Evolutionary conservation across 53 echinoderm and acorn worm genomes (phyloP).

Genomic region (Pentamera pediparva): DNA sequence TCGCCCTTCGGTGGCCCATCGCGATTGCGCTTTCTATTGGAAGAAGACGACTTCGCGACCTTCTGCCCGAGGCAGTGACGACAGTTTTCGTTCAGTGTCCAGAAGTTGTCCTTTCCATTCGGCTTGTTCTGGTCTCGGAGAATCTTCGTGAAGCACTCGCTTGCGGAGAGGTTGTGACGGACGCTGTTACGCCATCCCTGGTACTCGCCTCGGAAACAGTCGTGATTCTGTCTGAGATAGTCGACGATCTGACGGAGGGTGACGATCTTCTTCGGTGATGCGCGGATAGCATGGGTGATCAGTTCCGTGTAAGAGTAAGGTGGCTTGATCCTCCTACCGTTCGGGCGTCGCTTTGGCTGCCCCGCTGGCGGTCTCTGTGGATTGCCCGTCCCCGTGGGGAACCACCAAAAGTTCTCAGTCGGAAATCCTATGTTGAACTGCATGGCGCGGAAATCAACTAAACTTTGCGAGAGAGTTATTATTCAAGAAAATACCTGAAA

Average conservation of each 20-base stretch:
- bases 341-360: slow-evolving; percentile 40
- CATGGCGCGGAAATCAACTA: too few species aligned
- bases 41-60: not conserved
- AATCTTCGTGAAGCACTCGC: slow-evolving; percentile 41
- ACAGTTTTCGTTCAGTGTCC: slow-evolving; percentile 56
- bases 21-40: too few species aligned
- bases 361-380: too few species aligned
- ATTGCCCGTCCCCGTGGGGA: too few species aligned
- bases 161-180: slow-evolving; percentile 45
- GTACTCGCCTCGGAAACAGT: slow-evolving; percentile 40
- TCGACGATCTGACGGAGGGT: slow-evolving; percentile 37
- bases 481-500: too few species aligned
- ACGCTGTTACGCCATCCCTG: slow-evolving; percentile 48
- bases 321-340: slow-evolving; percentile 41
- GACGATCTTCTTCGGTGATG: slow-evolving; percentile 16
- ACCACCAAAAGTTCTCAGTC: too few species aligned
- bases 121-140: not conserved
- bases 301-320: slow-evolving; percentile 49
- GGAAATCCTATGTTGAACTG: too few species aligned
- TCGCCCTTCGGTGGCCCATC: too few species aligned
- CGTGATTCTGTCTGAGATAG: slow-evolving; percentile 10
- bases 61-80: slow-evolving; percentile 32
- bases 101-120: slow-evolving; percentile 46
- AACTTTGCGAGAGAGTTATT: too few species aligned
- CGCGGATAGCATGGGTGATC: slow-evolving; percentile 34